These are phyloP conservation scores for Lepisosteus osseus DNA, from an alignment of 2,113 vertebrate species.

Conservation along the genomic window DNA sequence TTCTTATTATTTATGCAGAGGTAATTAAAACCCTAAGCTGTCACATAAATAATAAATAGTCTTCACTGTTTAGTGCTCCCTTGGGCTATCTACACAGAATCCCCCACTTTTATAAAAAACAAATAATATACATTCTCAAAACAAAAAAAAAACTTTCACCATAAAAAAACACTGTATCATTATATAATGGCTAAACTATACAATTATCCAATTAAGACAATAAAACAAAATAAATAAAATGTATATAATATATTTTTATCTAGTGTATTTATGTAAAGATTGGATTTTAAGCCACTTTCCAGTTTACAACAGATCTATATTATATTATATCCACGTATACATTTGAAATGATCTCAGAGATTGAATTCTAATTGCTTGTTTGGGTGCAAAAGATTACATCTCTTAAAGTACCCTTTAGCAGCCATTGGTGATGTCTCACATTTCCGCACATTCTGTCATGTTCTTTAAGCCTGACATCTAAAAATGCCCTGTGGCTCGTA, in stretches of 20 bases:
- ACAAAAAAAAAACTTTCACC: background rate
- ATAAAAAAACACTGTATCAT: background rate
- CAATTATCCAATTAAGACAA: background rate
- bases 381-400: slow-evolving; percentile 24
- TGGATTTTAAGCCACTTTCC: background rate
- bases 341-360: slow-evolving; percentile 23
- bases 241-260: background rate
- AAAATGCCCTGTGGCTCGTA: slow-evolving; percentile 51
- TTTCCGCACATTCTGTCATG: slow-evolving; percentile 51
- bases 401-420: slow-evolving; percentile 39
- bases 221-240: background rate
- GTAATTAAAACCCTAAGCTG: background rate
- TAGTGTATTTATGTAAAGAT: background rate
- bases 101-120: background rate
- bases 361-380: slow-evolving; percentile 32
- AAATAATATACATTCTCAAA: background rate
- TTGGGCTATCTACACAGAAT: background rate
- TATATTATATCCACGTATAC: background rate
- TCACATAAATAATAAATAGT: background rate
- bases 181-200: too few species aligned
- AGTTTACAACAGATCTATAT: too few species aligned
- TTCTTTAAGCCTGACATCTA: slow-evolving; percentile 36
- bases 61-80: background rate
- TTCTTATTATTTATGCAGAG: slow-evolving; percentile 3
- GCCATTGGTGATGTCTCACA: slow-evolving; percentile 47